Evolutionary conservation across 2,797 vertebrate species (phyloP).

Genomic region (Cyclura pinguis): DNA sequence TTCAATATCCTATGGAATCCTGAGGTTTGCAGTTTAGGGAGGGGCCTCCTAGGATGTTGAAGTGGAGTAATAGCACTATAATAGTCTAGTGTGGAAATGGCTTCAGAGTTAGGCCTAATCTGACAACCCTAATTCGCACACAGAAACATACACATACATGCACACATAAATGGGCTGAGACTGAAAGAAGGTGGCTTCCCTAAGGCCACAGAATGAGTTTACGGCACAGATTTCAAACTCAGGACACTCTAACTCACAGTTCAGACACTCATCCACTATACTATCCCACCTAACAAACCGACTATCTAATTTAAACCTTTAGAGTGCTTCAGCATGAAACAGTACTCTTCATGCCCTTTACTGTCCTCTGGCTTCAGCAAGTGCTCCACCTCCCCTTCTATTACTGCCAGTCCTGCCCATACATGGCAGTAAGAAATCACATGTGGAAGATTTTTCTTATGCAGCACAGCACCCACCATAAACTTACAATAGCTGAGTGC

Average conservation of each 20-base stretch:
- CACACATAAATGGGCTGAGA: neutral
- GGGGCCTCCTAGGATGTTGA: too few species aligned
- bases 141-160: too few species aligned
- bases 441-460: constrained; percentile 1
- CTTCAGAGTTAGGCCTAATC: too few species aligned
- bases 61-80: too few species aligned
- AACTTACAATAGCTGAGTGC: constrained; percentile 69
- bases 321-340: neutral
- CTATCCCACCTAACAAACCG: neutral
- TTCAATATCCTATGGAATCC: too few species aligned
- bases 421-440: neutral
- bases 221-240: neutral
- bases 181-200: neutral
- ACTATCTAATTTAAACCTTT: neutral
- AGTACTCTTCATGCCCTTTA: neutral
- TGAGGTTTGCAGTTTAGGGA: too few species aligned
- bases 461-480: constrained; percentile 54
- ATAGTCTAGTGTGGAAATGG: too few species aligned
- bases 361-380: neutral
- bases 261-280: neutral
- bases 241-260: neutral
- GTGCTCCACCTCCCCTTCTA: neutral
- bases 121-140: too few species aligned
- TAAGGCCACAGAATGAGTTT: too few species aligned
- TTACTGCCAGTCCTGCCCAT: too few species aligned